Evolutionary conservation across 2,888 invertebrate genomes (phyloP), one percentile per base, ranked within the genome.

Genomic region (Prosopocoilus inquinatus): DNA sequence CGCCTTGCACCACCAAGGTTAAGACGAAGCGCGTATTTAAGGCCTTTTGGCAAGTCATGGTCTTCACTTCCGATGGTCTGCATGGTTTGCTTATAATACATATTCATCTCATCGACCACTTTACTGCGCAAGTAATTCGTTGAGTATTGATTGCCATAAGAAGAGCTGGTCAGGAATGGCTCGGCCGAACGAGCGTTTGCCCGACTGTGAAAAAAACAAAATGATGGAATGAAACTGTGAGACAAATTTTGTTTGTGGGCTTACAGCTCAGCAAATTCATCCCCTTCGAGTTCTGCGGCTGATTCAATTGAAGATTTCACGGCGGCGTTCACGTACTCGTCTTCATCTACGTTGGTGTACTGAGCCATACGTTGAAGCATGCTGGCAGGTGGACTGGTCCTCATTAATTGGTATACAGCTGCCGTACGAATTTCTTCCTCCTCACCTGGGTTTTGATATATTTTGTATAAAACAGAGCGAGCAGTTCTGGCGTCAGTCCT

Each of bases 281-380:
- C 76, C 45, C 73, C 72, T 53, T 77, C 72, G 34, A 85, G 71
- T 57, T 79, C 58, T 55, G 86, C 80, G 15, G 84, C 81, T 38
- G 77, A 75, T 68, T 80, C 72, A 56, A 90, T 86, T n/a, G 78
- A 77, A 16, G 83, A 81, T 68, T 85, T 85, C 7, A 89, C 81
- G n/a, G 81, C 84, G 53, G 86, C 79, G 60, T 84, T 84, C 0
- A 90, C 87, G 43, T 87, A 81, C 47, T 81, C 75, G 69, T 81
- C 84, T 12, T 78, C 78, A 67, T 90, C 89, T 47, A 79, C 73
- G 61, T 86, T 81, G 5, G 88, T 88, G 76, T 83, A 83, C 66
- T 82, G 78, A 13, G 89, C 89, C 84, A 90, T 87, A 28, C 83
- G 79, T 75, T 86, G 85, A 68, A 89, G 82, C 81, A 88, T 84